Conservation (phyloP, 1,140 invertebrate species). For the Cydia amplana region DNA sequence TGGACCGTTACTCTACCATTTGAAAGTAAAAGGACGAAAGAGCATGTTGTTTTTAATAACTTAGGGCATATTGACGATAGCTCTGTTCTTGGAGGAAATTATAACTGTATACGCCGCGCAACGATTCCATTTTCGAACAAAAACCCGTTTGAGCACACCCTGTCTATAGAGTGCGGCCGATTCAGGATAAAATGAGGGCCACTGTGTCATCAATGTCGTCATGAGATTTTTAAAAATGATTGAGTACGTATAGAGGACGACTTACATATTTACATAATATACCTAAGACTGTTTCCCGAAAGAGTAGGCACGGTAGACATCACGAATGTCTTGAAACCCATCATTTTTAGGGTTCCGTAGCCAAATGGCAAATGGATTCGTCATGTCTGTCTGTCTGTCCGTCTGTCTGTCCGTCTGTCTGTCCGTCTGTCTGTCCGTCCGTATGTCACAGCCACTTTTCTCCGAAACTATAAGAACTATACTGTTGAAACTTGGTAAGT, state of each 20-base stretch:
- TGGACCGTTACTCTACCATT: not conserved
- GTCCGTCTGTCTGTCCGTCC: too few relatives aligned
- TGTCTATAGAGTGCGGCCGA: slow-evolving; percentile 1
- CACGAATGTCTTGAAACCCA: too few relatives aligned
- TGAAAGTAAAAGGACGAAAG: not conserved
- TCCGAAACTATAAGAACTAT: too few relatives aligned
- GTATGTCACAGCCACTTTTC: too few relatives aligned
- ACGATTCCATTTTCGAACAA: slow-evolving; percentile 12
- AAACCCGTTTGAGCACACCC: slow-evolving; percentile 24
- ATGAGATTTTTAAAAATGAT: not conserved
- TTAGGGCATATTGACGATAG: not conserved
- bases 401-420: too few relatives aligned
- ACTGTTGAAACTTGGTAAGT: too few relatives aligned
- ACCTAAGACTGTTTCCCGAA: not conserved
- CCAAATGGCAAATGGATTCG: too few relatives aligned
- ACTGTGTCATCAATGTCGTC: not conserved
- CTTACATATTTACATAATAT: not conserved
- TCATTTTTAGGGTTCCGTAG: too few relatives aligned
- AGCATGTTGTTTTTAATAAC: not conserved
- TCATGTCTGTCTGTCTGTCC: too few relatives aligned
- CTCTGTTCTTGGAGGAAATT: not conserved
- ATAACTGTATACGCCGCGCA: slow-evolving; percentile 7
- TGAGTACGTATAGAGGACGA: not conserved
- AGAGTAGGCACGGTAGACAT: not conserved
- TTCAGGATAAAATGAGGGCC: not conserved